Percentiles rank a stretch among this genome's conserved stretches.
Conservation (phyloP, 2,797 vertebrate species). For the Serranus cabrilla region DNA sequence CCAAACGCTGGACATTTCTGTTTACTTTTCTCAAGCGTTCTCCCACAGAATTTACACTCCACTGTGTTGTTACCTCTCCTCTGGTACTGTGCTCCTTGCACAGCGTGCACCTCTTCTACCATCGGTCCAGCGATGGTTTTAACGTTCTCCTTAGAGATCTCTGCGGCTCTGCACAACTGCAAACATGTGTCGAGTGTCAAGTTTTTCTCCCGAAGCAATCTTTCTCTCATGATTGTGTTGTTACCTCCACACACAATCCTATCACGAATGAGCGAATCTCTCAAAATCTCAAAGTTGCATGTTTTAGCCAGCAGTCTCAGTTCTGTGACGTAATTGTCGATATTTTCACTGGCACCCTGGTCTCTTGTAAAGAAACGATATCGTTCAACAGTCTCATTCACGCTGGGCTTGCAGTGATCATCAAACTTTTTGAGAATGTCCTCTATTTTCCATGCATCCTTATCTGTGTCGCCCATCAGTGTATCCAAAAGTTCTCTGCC, state of each 20-base stretch:
- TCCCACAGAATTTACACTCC: no score
- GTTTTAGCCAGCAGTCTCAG: constrained; percentile 2
- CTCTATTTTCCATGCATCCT: constrained; percentile 16
- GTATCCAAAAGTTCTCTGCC: constrained; percentile 22
- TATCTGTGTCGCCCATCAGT: neutral
- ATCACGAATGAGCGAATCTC: constrained; percentile 21
- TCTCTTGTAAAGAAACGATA: constrained; percentile 22
- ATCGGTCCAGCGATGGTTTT: constrained; percentile 23
- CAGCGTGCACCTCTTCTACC: constrained; percentile 23
- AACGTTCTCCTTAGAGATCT: constrained; percentile 7
- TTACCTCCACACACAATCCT: neutral
- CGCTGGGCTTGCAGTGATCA: constrained; percentile 13
- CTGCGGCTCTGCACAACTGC: constrained; percentile 42
- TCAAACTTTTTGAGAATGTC: constrained; percentile 15
- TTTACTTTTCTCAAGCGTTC: no score
- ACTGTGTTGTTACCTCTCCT: neutral
- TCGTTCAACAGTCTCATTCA: constrained; percentile 16
- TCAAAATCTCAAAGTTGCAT: constrained; percentile 22
- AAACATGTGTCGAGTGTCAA: constrained; percentile 24
- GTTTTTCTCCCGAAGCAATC: constrained; percentile 4
- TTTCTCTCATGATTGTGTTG: neutral
- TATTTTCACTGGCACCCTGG: neutral
- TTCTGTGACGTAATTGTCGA: constrained; percentile 19
- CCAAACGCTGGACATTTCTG: no score
- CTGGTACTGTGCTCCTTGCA: constrained; percentile 9